Conservation (phyloP, 1,140 invertebrate genomes). For the Brachionus paranguensis region DNA sequence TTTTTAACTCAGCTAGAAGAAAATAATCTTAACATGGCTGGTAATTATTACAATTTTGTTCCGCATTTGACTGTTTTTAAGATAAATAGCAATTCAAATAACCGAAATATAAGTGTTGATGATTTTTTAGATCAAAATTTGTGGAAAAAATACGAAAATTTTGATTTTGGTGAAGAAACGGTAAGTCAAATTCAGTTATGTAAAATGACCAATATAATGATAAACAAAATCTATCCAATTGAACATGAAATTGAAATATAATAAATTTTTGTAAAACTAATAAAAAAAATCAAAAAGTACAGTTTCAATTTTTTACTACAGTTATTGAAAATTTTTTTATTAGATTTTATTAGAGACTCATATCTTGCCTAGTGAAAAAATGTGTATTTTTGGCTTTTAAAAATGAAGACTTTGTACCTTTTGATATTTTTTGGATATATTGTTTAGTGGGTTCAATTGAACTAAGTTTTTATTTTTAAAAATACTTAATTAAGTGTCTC, state of each 20-base stretch:
- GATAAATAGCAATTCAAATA: constrained; percentile 47
- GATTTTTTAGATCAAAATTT: constrained; percentile 46
- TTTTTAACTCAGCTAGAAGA: constrained; percentile 47
- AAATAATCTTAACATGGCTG: constrained; percentile 46
- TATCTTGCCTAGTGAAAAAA: too few relatives aligned
- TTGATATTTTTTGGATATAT: too few relatives aligned
- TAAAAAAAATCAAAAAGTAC: background rate
- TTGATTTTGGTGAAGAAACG: constrained; percentile 47
- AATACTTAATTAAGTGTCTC: too few relatives aligned
- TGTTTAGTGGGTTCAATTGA: too few relatives aligned
- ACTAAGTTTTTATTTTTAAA: too few relatives aligned
- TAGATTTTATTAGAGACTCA: too few relatives aligned
- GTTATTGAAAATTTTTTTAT: too few relatives aligned
- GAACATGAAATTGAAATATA: background rate
- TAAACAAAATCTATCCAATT: constrained; percentile 4
- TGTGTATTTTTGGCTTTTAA: too few relatives aligned
- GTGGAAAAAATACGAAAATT: constrained; percentile 45
- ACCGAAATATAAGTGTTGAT: constrained; percentile 42
- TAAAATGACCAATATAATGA: constrained; percentile 45
- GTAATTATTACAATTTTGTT: constrained; percentile 52
- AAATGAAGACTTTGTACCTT: too few relatives aligned
- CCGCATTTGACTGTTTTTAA: constrained; percentile 57
- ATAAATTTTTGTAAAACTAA: background rate
- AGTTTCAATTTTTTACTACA: too few relatives aligned
- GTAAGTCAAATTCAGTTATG: constrained; percentile 51